phyloP scores from a whole-genome alignment of 2,797 vertebrate genomes.

The Apodemus agrarius region DNA sequence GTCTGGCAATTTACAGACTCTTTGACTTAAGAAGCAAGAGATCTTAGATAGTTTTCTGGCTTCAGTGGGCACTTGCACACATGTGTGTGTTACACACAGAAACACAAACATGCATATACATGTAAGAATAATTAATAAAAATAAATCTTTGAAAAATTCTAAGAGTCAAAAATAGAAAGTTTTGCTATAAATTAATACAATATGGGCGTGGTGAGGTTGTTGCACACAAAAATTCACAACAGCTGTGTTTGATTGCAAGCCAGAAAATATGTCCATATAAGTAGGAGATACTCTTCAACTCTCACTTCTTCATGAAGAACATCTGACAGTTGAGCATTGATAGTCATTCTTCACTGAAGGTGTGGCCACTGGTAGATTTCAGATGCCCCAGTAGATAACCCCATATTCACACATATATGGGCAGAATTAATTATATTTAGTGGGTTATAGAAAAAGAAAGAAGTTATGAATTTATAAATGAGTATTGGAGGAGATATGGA shows the following conservation, averaged over 20 bases:
- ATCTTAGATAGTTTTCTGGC: background rate
- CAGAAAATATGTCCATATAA: background rate
- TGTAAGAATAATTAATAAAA: background rate
- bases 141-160: background rate
- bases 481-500: rapidly evolving
- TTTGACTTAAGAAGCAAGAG: background rate
- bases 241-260: background rate
- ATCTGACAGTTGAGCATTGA: background rate
- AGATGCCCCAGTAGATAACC: background rate
- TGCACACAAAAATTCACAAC: background rate
- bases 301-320: background rate
- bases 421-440: background rate
- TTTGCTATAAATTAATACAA: background rate
- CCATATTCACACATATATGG: background rate
- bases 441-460: background rate
- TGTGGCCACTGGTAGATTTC: background rate
- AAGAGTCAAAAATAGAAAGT: background rate
- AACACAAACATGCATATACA: background rate
- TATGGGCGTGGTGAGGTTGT: too few relatives aligned
- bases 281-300: background rate
- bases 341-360: background rate
- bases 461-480: background rate
- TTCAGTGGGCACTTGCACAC: background rate
- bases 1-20: background rate
- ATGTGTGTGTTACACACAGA: background rate